Conservation (phyloP, 2,797 vertebrate species). For the Oreochromis grahami region DNA sequence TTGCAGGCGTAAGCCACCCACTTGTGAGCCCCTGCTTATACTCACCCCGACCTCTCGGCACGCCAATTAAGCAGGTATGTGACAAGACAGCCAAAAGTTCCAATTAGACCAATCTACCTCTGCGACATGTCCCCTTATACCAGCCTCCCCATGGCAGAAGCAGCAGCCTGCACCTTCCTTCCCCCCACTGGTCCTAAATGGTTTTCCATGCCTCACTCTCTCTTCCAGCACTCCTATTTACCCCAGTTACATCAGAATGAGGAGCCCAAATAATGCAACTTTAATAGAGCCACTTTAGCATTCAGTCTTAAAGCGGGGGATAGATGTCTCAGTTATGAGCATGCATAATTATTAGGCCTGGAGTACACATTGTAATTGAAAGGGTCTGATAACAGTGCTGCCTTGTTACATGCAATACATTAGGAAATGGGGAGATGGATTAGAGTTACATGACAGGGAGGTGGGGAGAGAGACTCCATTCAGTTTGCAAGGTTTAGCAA, state of each 20-base stretch:
- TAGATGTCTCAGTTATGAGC: conserved; percentile 42
- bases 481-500: conserved; percentile 39
- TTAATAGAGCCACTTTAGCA: conserved; percentile 61
- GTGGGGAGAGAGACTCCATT: conserved; percentile 14
- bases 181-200: conserved; percentile 51
- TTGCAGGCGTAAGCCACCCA: conserved; percentile 4
- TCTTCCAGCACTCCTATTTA: conserved; percentile 28
- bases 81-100: conserved; percentile 71
- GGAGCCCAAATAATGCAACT: conserved; percentile 54
- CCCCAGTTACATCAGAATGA: conserved; percentile 31
- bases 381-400: conserved; percentile 59
- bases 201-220: conserved; percentile 45
- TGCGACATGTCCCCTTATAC: conserved; percentile 16
- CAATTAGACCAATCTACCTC: conserved; percentile 72
- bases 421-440: conserved; percentile 53
- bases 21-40: conserved; percentile 21
- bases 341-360: conserved; percentile 63
- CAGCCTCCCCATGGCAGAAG: conserved; percentile 6
- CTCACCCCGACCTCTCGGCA: conserved; percentile 48
- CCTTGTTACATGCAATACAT: conserved; percentile 53
- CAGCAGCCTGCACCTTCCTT: conserved; percentile 12
- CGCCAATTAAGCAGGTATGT: conserved; percentile 73
- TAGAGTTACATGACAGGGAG: conserved; percentile 39
- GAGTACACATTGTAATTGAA: conserved; percentile 67
- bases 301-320: conserved; percentile 32